Conservation (phyloP, 2,797 vertebrate species). For the Ataeniobius toweri region DNA sequence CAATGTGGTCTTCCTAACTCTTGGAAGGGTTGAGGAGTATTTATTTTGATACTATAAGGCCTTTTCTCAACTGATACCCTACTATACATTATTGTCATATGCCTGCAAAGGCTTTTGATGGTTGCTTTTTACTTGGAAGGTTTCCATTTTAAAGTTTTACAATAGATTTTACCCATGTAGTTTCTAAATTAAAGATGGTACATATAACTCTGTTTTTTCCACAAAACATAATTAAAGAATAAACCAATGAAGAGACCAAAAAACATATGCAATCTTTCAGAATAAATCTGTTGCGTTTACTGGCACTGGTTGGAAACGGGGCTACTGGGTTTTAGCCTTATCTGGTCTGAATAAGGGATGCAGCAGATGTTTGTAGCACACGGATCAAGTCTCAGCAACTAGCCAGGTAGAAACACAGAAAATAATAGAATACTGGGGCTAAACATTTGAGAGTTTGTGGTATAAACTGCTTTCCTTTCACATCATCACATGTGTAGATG, state of each 20-base stretch:
- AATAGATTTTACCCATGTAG: background rate
- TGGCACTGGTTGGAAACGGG: no score
- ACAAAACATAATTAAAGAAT: no score
- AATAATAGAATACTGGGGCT: no score
- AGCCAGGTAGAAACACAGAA: no score
- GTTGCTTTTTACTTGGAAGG: background rate
- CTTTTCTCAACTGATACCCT: background rate
- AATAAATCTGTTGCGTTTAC: background rate
- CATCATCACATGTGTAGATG: background rate
- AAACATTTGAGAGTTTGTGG: no score
- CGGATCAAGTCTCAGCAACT: no score
- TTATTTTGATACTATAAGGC: background rate
- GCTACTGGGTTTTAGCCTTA: no score
- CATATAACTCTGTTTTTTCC: no score
- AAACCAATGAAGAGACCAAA: background rate
- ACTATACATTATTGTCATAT: background rate
- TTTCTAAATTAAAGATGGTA: no score
- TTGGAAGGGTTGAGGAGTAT: background rate
- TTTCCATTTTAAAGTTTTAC: background rate
- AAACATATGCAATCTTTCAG: background rate
- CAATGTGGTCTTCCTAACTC: conserved; percentile 52
- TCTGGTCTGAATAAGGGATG: no score
- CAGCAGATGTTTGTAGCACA: no score
- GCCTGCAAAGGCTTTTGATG: background rate
- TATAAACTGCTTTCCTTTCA: no score